Conservation (phyloP, 1,140 invertebrate genomes). For the Philaenus spumarius region DNA sequence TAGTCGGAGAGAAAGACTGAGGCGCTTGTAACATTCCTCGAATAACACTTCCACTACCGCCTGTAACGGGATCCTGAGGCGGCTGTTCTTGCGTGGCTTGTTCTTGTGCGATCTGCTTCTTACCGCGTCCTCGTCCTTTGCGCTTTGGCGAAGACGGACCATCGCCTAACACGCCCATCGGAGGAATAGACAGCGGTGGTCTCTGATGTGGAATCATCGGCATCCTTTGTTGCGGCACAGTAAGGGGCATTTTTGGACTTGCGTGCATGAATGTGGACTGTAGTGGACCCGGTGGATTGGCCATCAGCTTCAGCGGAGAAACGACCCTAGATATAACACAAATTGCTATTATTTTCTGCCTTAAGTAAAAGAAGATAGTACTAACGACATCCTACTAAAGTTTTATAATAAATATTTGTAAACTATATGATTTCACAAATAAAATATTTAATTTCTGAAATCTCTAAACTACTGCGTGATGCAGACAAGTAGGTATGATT, state of each 20-base stretch:
- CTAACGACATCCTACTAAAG: too few relatives aligned
- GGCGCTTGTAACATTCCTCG: slow-evolving; percentile 39
- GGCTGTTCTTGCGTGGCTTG: slow-evolving; percentile 34
- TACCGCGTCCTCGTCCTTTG: slow-evolving; percentile 47
- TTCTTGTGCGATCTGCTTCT: slow-evolving; percentile 47
- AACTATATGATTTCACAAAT: too few relatives aligned
- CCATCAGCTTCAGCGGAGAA: slow-evolving; percentile 17
- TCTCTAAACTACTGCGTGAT: too few relatives aligned
- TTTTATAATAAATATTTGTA: too few relatives aligned
- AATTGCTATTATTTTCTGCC: not conserved
- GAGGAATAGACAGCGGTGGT: not conserved
- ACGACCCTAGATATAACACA: slow-evolving; percentile 8
- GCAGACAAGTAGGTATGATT: too few relatives aligned
- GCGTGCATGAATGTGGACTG: slow-evolving; percentile 5
- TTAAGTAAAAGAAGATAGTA: too few relatives aligned
- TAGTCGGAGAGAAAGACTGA: slow-evolving; percentile 33
- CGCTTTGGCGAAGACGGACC: slow-evolving; percentile 41
- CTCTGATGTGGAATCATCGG: not conserved
- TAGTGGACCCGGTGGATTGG: slow-evolving; percentile 14
- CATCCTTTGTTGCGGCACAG: not conserved
- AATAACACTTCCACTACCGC: slow-evolving; percentile 17
- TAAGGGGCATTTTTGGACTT: slow-evolving; percentile 1
- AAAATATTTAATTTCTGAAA: too few relatives aligned
- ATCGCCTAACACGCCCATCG: not conserved
- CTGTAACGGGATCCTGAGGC: not conserved